phyloP scores from a whole-genome alignment of 1,140 invertebrate species.

The Anastatus disparis region DNA sequence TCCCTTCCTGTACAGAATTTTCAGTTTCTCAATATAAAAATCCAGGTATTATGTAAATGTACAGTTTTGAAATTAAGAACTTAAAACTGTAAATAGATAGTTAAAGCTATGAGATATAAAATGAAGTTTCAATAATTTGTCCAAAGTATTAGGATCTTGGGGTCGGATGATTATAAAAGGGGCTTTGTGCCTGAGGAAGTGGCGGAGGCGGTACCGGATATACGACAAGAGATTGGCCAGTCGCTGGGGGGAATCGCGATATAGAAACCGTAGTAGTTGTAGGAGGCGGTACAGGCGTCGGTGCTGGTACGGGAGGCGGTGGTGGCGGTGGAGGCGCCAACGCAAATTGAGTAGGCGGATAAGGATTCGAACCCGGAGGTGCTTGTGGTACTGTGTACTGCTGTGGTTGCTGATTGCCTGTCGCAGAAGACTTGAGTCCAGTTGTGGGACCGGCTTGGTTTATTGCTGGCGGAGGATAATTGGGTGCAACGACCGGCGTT shows the following conservation, averaged over 20 bases:
- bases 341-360: slow-evolving; percentile 57
- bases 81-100: too few relatives aligned
- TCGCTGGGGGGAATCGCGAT: slow-evolving; percentile 1
- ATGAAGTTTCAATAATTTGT: too few relatives aligned
- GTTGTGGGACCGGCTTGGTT: too few relatives aligned
- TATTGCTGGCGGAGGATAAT: slow-evolving; percentile 46
- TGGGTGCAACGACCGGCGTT: slow-evolving; percentile 40
- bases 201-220: slow-evolving; percentile 34
- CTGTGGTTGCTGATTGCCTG: neutral
- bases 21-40: too few relatives aligned
- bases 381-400: slow-evolving; percentile 60
- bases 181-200: slow-evolving; percentile 47
- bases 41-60: too few relatives aligned
- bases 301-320: slow-evolving; percentile 32
- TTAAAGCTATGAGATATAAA: too few relatives aligned
- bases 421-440: slow-evolving; percentile 20
- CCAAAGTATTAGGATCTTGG: slow-evolving; percentile 55
- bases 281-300: slow-evolving; percentile 41
- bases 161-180: slow-evolving; percentile 55
- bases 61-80: too few relatives aligned
- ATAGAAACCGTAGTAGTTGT: slow-evolving; percentile 23
- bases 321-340: slow-evolving; percentile 48
- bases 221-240: slow-evolving; percentile 31
- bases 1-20: too few relatives aligned
- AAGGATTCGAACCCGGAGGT: slow-evolving; percentile 63